A percentile compares a stretch with the other conserved stretches of the same genome.
Evolutionary conservation across 2,888 invertebrate genomes (phyloP).

Genomic region (Ferrisia virgata): DNA sequence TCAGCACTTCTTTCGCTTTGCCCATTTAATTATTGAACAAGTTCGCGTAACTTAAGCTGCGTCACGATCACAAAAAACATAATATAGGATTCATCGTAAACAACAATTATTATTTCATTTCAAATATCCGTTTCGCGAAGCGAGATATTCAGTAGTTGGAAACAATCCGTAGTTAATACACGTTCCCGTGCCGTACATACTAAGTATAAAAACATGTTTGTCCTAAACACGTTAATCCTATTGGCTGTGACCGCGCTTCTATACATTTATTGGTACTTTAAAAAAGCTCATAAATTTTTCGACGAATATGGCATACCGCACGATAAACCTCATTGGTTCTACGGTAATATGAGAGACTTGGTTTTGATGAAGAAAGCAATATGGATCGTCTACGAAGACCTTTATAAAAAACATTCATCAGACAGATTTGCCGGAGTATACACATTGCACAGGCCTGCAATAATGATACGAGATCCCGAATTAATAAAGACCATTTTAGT

Average conservation of each 20-base stretch:
- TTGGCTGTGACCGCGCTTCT: background rate
- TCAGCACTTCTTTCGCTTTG: too few relatives aligned
- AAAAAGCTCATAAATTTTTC: background rate
- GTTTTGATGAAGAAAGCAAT: background rate
- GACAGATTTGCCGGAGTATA: slow-evolving; percentile 54
- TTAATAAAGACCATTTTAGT: slow-evolving; percentile 56
- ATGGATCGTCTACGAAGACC: slow-evolving; percentile 3
- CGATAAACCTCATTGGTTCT: slow-evolving; percentile 33
- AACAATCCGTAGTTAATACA: background rate
- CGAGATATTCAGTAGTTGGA: background rate
- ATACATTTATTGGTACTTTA: background rate
- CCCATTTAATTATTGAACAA: too few relatives aligned
- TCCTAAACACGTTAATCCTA: background rate
- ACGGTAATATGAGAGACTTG: slow-evolving; percentile 32
- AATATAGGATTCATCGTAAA: too few relatives aligned
- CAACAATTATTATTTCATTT: too few relatives aligned
- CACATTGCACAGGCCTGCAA: slow-evolving; percentile 55
- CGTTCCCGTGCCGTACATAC: background rate
- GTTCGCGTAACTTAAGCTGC: too few relatives aligned
- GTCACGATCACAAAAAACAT: too few relatives aligned
- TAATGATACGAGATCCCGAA: slow-evolving; percentile 56
- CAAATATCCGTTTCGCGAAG: background rate
- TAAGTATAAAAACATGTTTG: background rate
- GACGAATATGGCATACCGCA: background rate
- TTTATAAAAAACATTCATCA: background rate